Percentiles rank a stretch among this genome's conserved stretches.
phyloP scores from a whole-genome alignment of 2,113 vertebrate species.

The Ascaphus truei region DNA sequence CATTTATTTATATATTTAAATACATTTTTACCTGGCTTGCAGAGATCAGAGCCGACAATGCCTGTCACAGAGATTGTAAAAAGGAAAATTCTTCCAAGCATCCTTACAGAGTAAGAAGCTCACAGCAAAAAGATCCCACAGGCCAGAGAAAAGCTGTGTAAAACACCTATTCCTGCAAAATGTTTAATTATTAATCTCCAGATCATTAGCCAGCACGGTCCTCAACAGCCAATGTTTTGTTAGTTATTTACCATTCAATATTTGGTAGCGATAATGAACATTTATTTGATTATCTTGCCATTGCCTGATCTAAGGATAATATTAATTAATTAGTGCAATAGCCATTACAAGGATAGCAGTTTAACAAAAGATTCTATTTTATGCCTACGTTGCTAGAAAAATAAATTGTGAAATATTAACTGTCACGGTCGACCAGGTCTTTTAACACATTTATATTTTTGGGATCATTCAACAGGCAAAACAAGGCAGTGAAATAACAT shows the following conservation, averaged over 20 bases:
- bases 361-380: too few species aligned
- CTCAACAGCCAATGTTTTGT: slow-evolving; percentile 42
- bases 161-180: slow-evolving; percentile 57
- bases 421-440: too few species aligned
- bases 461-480: too few species aligned
- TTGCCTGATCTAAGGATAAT: background rate
- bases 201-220: slow-evolving; percentile 47
- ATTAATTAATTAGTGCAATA: background rate
- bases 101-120: slow-evolving; percentile 50
- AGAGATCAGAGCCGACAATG: slow-evolving; percentile 51
- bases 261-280: background rate
- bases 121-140: slow-evolving; percentile 41
- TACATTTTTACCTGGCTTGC: slow-evolving; percentile 60
- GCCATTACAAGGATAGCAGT: background rate
- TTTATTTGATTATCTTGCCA: slow-evolving; percentile 15
- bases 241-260: slow-evolving; percentile 41
- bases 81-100: slow-evolving; percentile 58
- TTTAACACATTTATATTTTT: too few species aligned
- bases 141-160: slow-evolving; percentile 46
- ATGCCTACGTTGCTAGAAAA: too few species aligned
- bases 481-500: too few species aligned
- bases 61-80: slow-evolving; percentile 49
- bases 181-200: slow-evolving; percentile 67
- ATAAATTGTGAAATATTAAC: too few species aligned
- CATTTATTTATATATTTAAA: too few species aligned